phyloP scores from a whole-genome alignment of 2,888 invertebrate genomes.

The Cheilosia scutellata region DNA sequence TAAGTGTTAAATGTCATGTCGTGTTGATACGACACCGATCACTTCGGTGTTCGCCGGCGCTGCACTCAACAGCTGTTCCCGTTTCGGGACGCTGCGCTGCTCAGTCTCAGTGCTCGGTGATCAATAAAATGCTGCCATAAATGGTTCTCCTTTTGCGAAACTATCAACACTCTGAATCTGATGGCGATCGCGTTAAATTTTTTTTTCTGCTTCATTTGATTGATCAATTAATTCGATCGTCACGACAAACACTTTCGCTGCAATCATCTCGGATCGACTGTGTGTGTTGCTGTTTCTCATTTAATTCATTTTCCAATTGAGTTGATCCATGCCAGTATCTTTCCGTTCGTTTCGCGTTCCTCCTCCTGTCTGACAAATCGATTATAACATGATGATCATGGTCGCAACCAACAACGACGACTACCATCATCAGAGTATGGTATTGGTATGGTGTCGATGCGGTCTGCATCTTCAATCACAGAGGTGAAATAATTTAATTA shows the following conservation, averaged over 20 bases:
- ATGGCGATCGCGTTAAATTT: slow-evolving; percentile 37
- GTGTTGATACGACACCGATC: slow-evolving; percentile 63
- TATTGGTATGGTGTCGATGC: slow-evolving; percentile 37
- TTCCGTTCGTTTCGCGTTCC: neutral
- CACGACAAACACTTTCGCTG: slow-evolving; percentile 72
- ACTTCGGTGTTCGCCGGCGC: slow-evolving; percentile 3
- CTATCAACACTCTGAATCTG: slow-evolving; percentile 41
- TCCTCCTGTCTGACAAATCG: slow-evolving; percentile 61
- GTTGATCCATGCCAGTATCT: slow-evolving; percentile 41
- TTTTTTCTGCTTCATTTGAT: slow-evolving; percentile 52
- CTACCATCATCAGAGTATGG: slow-evolving; percentile 1
- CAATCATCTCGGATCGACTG: slow-evolving; percentile 36
- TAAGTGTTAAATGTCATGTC: slow-evolving; percentile 72
- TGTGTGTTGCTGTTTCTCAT: slow-evolving; percentile 26
- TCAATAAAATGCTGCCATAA: slow-evolving; percentile 66
- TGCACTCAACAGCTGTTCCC: slow-evolving; percentile 31
- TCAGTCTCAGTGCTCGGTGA: slow-evolving; percentile 39
- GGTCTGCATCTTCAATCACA: slow-evolving; percentile 60
- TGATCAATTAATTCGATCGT: slow-evolving; percentile 73
- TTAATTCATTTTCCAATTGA: slow-evolving; percentile 67
- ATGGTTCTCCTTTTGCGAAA: slow-evolving; percentile 43
- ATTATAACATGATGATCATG: slow-evolving; percentile 71
- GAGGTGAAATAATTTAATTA: slow-evolving; percentile 73
- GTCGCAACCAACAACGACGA: slow-evolving; percentile 21
- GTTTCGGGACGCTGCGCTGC: slow-evolving; percentile 1